These are phyloP conservation scores for Mimachlamys varia DNA, from an alignment of 2,888 invertebrate species.

Conservation along the genomic window DNA sequence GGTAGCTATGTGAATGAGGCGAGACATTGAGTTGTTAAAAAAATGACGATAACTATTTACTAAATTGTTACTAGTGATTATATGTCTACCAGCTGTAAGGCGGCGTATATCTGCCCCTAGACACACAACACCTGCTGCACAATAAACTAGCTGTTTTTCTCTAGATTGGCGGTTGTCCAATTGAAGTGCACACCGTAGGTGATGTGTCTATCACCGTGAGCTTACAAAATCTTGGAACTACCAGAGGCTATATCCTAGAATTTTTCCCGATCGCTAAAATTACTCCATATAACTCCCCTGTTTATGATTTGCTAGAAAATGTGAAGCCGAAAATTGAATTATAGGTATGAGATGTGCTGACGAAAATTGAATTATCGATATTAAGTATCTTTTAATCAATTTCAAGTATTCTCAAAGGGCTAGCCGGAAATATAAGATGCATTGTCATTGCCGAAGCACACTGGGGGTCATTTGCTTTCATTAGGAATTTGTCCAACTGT, in stretches of 20 bases:
- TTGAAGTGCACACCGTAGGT: background rate
- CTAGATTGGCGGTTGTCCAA: background rate
- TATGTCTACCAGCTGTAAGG: background rate
- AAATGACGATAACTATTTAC: background rate
- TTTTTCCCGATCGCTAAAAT: background rate
- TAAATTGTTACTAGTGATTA: background rate
- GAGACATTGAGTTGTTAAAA: too few species aligned
- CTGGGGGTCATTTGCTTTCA: conserved; percentile 16
- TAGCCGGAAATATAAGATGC: conserved; percentile 6
- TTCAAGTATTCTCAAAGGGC: conserved; percentile 17
- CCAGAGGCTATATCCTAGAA: background rate
- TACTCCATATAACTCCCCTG: background rate
- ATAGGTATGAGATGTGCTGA: conserved; percentile 34
- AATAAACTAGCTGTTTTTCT: background rate
- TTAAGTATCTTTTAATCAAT: conserved; percentile 36
- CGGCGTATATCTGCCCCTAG: background rate
- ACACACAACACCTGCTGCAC: background rate
- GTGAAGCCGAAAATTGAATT: conserved; percentile 25
- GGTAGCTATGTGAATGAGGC: too few species aligned
- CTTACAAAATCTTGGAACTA: background rate
- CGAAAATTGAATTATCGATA: conserved; percentile 29
- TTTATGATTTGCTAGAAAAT: conserved; percentile 29
- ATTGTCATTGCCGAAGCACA: background rate
- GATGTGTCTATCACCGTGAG: background rate
- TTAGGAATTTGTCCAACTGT: background rate